Evolutionary conservation across 2,888 invertebrate genomes (phyloP).

Genomic region (Macrophya annulata): DNA sequence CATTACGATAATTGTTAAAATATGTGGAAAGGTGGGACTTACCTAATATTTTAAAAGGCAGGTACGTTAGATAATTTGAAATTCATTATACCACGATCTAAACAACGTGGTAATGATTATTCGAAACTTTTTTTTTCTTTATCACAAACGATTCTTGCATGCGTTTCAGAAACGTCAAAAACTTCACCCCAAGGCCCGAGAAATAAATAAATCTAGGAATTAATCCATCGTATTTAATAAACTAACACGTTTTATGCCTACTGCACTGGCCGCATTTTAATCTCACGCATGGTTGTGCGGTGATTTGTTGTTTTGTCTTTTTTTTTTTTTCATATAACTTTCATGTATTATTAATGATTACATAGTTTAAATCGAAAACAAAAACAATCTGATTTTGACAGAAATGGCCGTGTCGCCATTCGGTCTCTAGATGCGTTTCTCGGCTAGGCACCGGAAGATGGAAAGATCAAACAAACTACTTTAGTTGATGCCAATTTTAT

Average conservation of each 20-base stretch:
- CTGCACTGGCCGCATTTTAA: conserved; percentile 6
- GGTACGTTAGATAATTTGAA: conserved; percentile 38
- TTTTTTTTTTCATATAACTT: neutral
- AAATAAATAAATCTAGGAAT: conserved; percentile 23
- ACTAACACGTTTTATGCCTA: neutral
- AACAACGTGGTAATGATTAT: conserved; percentile 12
- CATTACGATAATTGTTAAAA: neutral
- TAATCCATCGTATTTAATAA: conserved; percentile 12
- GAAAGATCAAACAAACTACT: conserved; percentile 37
- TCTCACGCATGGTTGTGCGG: conserved; percentile 30
- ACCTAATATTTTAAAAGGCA: conserved; percentile 30
- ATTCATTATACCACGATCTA: conserved; percentile 25
- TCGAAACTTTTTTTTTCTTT: neutral
- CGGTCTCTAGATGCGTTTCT: conserved; percentile 27
- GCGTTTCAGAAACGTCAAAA: conserved; percentile 42
- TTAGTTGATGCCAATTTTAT: conserved; percentile 38
- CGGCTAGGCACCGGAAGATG: conserved; percentile 35
- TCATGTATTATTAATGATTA: conserved; percentile 19
- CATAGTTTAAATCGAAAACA: conserved; percentile 49
- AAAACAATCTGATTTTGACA: conserved; percentile 48
- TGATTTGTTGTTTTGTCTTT: neutral
- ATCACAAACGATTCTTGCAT: neutral
- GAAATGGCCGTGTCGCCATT: conserved; percentile 52
- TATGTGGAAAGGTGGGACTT: neutral
- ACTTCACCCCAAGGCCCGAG: neutral